Conservation (phyloP, 2,888 invertebrate genomes). For the Phorcus lineatus region DNA sequence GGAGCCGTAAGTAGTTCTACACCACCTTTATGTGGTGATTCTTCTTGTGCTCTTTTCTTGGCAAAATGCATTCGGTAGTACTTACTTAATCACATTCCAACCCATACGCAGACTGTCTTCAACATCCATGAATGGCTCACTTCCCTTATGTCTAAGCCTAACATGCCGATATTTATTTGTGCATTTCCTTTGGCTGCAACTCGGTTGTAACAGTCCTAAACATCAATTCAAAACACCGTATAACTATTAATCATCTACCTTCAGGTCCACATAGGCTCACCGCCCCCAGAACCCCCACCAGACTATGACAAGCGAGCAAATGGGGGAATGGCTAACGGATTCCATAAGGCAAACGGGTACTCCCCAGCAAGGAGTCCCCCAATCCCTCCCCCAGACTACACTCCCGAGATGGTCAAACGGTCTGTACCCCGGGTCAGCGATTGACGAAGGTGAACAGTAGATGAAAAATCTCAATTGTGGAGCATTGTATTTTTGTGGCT, state of each 20-base stretch:
- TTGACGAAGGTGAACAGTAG: background rate
- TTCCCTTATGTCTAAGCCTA: no score
- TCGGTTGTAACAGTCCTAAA: no score
- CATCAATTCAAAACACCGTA: no score
- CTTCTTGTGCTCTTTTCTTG: background rate
- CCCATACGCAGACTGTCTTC: no score
- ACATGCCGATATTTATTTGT: background rate
- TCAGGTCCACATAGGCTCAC: conserved; percentile 42
- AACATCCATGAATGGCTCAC: no score
- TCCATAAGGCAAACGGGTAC: background rate
- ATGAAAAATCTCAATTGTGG: no score
- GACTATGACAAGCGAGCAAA: conserved; percentile 15
- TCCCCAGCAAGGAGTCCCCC: background rate
- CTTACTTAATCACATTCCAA: no score
- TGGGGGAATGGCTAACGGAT: background rate
- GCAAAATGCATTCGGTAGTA: background rate
- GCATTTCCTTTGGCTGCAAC: background rate
- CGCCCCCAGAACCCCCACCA: conserved; percentile 38
- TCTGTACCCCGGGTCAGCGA: background rate
- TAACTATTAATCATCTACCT: background rate
- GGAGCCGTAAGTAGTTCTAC: background rate
- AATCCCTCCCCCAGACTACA: conserved; percentile 26
- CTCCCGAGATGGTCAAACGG: background rate
- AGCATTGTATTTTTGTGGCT: no score
- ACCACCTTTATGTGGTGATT: background rate